A percentile compares a stretch with the other conserved stretches of the same genome.
Evolutionary conservation across 1,140 invertebrate genomes (phyloP).

Genomic region (Argopecten irradians): DNA sequence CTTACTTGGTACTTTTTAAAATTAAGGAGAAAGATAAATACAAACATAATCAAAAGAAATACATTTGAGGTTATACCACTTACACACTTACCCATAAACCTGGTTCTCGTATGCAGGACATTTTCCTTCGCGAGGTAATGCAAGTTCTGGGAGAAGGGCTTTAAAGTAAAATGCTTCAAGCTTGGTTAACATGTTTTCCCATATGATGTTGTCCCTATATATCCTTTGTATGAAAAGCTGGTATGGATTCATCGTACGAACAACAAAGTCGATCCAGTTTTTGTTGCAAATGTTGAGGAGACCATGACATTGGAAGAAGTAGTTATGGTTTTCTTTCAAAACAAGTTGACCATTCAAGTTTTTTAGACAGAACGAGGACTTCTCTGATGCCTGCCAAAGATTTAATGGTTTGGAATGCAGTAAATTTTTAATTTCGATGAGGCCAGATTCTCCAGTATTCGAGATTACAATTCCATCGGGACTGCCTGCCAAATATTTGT

Average conservation of each 20-base stretch:
- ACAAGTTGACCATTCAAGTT: neutral
- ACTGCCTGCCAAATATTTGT: constrained; percentile 29
- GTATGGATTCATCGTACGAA: constrained; percentile 29
- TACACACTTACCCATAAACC: too few relatives aligned
- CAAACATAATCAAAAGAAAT: too few relatives aligned
- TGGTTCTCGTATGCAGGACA: too few relatives aligned
- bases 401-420: constrained; percentile 29
- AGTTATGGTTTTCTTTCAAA: constrained; percentile 30
- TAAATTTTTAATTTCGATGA: constrained; percentile 33
- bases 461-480: constrained; percentile 24
- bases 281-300: constrained; percentile 24
- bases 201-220: too few relatives aligned
- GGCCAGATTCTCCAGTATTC: neutral
- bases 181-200: too few relatives aligned
- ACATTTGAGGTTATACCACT: too few relatives aligned
- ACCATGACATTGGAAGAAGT: constrained; percentile 32
- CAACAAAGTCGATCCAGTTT: constrained; percentile 32
- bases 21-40: too few relatives aligned
- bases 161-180: too few relatives aligned
- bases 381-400: constrained; percentile 29
- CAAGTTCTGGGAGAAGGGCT: too few relatives aligned
- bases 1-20: too few relatives aligned
- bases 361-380: constrained; percentile 26
- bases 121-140: too few relatives aligned
- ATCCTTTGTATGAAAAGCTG: too few relatives aligned